Percentiles rank a stretch among this genome's conserved stretches.
Conservation (phyloP, 2,113 vertebrate genomes). For the Strix uralensis region DNA sequence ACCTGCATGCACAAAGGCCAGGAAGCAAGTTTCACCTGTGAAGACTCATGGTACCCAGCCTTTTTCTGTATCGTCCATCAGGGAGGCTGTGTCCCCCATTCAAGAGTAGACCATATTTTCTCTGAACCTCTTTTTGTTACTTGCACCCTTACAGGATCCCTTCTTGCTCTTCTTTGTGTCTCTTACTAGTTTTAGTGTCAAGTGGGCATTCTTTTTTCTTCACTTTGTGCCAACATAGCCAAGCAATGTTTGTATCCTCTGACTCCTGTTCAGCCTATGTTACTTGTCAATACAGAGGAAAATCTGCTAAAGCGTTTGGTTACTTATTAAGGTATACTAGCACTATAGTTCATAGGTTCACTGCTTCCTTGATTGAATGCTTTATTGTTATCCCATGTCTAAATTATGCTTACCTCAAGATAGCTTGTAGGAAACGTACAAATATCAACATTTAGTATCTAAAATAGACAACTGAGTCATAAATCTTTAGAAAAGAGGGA, state of each 20-base stretch:
- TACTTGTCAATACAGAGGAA: neutral
- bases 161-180: neutral
- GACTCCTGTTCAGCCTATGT: neutral
- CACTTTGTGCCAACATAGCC: neutral
- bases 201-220: neutral
- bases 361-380: neutral
- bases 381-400: neutral
- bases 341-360: neutral
- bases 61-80: neutral
- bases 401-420: neutral
- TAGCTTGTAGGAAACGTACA: neutral
- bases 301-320: neutral
- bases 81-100: neutral
- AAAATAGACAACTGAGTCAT: neutral
- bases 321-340: neutral
- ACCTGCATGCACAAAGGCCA: neutral
- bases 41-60: neutral
- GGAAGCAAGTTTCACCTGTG: neutral
- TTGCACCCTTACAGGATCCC: neutral
- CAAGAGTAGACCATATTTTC: neutral
- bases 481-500: neutral
- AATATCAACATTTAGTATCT: neutral
- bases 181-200: neutral
- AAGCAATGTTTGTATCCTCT: neutral
- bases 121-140: neutral